These are phyloP conservation scores for Turdus rufiventris DNA, from an alignment of 2,113 vertebrate genomes.

Conservation along the genomic window DNA sequence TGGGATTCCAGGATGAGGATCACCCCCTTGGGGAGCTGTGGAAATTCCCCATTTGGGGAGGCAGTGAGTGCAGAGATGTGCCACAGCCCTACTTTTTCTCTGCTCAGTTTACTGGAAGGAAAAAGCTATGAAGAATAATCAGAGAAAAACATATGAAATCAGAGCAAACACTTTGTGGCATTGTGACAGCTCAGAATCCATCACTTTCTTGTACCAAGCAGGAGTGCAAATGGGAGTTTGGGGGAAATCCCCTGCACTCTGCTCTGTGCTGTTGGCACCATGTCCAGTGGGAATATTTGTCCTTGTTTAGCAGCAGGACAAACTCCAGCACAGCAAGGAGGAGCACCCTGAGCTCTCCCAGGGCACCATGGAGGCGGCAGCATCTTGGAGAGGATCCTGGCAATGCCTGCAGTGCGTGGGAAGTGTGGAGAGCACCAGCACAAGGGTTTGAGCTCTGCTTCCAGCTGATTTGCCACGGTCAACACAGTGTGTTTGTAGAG, in stretches of 20 bases:
- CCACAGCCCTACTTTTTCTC: neutral
- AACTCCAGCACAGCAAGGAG: neutral
- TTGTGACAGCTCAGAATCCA: neutral
- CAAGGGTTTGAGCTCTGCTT: neutral
- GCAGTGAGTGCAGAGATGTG: neutral
- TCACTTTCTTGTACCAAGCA: neutral
- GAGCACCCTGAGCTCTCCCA: neutral
- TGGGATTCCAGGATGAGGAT: neutral
- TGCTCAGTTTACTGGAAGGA: fast-evolving
- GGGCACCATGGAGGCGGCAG: fast-evolving
- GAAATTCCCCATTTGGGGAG: fast-evolving
- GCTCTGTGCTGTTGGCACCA: neutral
- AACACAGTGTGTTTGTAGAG: neutral
- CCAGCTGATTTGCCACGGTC: neutral
- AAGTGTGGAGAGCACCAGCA: neutral
- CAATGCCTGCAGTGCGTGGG: fast-evolving
- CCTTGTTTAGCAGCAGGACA: neutral
- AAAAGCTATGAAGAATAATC: neutral
- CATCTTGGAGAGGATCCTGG: neutral
- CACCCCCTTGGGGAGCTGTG: neutral
- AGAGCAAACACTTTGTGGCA: neutral
- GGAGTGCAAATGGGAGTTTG: fast-evolving
- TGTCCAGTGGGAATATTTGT: neutral
- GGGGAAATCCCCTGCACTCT: neutral
- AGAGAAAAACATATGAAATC: neutral